phyloP scores from a whole-genome alignment of 2,888 invertebrate species.

The Bellardia bayeri region DNA sequence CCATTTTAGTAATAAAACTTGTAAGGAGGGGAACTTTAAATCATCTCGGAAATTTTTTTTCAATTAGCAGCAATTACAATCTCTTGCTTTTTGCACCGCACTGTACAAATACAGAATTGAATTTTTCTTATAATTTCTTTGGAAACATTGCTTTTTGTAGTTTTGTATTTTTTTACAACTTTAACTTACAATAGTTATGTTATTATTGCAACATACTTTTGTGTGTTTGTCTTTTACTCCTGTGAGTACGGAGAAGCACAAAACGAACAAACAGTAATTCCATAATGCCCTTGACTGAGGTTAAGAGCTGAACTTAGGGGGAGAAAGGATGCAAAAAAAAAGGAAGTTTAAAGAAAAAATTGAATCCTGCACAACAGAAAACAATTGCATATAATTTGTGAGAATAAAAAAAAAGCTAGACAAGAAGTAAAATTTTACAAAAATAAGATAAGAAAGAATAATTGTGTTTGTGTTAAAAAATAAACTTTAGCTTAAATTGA shows the following conservation, averaged over 20 bases:
- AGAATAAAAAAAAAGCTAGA: neutral
- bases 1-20: too few relatives aligned
- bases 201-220: slow-evolving; percentile 45
- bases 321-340: slow-evolving; percentile 4
- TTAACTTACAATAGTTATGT: slow-evolving; percentile 30
- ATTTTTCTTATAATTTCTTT: slow-evolving; percentile 2
- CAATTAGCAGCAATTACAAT: too few relatives aligned
- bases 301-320: slow-evolving; percentile 40
- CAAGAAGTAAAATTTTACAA: slow-evolving; percentile 11
- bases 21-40: too few relatives aligned
- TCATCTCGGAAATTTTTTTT: too few relatives aligned
- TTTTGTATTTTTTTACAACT: slow-evolving; percentile 14
- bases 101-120: neutral
- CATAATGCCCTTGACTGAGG: slow-evolving; percentile 67
- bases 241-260: neutral
- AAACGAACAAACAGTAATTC: slow-evolving; percentile 29
- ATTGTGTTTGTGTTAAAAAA: neutral
- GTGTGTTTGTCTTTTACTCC: slow-evolving; percentile 15
- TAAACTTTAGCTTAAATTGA: slow-evolving; percentile 28
- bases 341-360: slow-evolving; percentile 33
- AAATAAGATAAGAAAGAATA: slow-evolving; percentile 8
- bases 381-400: slow-evolving; percentile 66
- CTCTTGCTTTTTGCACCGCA: neutral
- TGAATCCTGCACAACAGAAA: slow-evolving; percentile 35
- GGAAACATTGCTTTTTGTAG: neutral